Evolutionary conservation across 2,888 invertebrate species (phyloP).

Genomic region (Panzeria rudis): DNA sequence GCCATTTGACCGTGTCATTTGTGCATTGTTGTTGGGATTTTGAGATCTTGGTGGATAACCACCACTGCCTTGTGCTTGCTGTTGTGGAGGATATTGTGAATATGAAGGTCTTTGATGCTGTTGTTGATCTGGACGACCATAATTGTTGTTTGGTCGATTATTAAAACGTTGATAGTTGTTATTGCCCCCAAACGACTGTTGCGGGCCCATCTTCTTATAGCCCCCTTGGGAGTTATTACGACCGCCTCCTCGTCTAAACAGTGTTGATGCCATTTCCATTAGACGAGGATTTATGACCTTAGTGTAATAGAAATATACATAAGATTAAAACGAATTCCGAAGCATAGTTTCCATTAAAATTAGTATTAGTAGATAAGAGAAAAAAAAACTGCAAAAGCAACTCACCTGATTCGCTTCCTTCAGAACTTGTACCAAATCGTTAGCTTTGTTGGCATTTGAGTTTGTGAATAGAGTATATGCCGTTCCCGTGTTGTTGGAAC

Average conservation of each 20-base stretch:
- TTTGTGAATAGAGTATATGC: conserved; percentile 98
- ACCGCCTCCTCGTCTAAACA: conserved; percentile 79
- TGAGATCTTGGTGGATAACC: conserved; percentile 57
- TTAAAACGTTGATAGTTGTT: conserved; percentile 65
- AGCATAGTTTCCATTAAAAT: background rate
- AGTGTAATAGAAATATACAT: conserved; percentile 22
- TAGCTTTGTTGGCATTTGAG: conserved; percentile 94
- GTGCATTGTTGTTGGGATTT: conserved; percentile 52
- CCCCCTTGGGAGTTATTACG: conserved; percentile 79
- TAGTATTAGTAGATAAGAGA: background rate
- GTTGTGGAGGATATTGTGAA: conserved; percentile 64
- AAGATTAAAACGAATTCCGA: background rate
- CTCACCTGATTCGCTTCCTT: conserved; percentile 95
- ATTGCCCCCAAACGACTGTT: conserved; percentile 61
- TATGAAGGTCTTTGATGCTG: conserved; percentile 73
- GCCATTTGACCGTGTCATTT: conserved; percentile 76
- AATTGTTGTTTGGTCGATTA: conserved; percentile 66
- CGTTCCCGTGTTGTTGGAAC: conserved; percentile 95
- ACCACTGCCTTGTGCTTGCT: conserved; percentile 44
- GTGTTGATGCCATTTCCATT: conserved; percentile 87
- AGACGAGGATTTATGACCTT: conserved; percentile 94
- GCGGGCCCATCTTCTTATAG: conserved; percentile 54
- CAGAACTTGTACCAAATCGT: conserved; percentile 94
- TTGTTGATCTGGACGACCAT: conserved; percentile 71
- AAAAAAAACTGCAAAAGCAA: background rate